Percentiles rank a stretch among this genome's conserved stretches.
phyloP scores from a whole-genome alignment of 2,113 vertebrate genomes.

The Corythoichthys intestinalis region DNA sequence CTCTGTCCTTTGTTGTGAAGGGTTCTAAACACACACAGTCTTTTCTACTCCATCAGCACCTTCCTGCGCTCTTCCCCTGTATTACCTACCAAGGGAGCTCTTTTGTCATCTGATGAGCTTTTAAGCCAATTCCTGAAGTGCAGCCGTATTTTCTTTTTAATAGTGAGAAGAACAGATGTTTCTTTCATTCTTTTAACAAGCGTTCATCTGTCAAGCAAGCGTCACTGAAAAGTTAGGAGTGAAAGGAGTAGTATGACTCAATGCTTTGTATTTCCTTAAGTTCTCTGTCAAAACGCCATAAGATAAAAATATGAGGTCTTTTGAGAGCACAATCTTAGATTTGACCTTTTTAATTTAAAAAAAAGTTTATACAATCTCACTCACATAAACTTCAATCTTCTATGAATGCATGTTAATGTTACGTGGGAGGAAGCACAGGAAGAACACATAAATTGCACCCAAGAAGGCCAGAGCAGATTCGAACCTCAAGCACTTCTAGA shows the following conservation, averaged over 20 bases:
- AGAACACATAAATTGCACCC: too few relatives aligned
- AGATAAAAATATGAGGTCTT: neutral
- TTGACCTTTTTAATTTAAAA: neutral
- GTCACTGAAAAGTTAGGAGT: slow-evolving; percentile 22
- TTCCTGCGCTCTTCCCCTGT: neutral
- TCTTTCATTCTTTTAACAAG: neutral
- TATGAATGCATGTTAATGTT: too few relatives aligned
- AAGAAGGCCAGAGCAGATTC: too few relatives aligned
- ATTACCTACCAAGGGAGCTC: slow-evolving; percentile 12
- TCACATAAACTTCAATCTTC: neutral
- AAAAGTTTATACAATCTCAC: neutral
- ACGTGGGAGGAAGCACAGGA: too few relatives aligned
- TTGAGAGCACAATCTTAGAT: neutral
- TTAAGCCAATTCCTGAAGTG: slow-evolving; percentile 13
- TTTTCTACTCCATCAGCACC: neutral
- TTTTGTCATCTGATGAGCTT: slow-evolving; percentile 15
- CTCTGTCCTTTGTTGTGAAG: neutral
- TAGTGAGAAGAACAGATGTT: neutral
- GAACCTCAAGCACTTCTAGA: too few relatives aligned
- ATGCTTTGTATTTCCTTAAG: slow-evolving; percentile 23
- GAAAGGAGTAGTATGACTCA: slow-evolving; percentile 36
- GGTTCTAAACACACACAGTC: neutral
- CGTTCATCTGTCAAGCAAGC: slow-evolving; percentile 21
- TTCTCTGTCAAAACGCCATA: slow-evolving; percentile 13
- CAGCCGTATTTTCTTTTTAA: neutral